phyloP scores from a whole-genome alignment of 2,797 vertebrate genomes.

The Crenuchus spilurus region DNA sequence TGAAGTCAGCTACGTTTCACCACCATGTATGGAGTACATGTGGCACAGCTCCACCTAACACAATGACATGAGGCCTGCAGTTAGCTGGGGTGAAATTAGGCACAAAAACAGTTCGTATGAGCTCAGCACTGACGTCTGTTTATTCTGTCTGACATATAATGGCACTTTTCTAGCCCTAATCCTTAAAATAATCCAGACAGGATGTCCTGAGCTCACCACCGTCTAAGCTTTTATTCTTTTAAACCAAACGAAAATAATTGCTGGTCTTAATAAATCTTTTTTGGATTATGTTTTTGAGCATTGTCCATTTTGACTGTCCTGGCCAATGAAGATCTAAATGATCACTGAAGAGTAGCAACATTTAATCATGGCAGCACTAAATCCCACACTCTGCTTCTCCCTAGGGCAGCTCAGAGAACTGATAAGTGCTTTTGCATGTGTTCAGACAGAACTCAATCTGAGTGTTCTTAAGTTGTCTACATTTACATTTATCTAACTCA shows the following conservation, averaged over 20 bases:
- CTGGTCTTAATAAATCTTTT: too few species aligned
- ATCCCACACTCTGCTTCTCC: background rate
- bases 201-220: background rate
- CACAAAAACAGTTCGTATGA: background rate
- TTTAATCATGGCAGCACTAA: background rate
- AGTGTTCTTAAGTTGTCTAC: background rate
- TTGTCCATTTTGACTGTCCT: background rate
- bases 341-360: background rate
- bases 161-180: background rate
- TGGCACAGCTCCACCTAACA: constrained; percentile 63
- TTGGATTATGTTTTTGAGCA: too few species aligned
- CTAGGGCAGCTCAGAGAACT: background rate
- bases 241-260: too few species aligned
- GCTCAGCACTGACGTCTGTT: constrained; percentile 22
- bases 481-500: background rate
- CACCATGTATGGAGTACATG: constrained; percentile 61
- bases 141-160: background rate
- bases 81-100: background rate
- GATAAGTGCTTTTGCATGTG: background rate
- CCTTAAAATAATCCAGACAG: background rate
- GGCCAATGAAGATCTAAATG: background rate
- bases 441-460: background rate
- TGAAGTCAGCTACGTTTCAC: constrained; percentile 57
- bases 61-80: constrained; percentile 40
- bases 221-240: background rate